Percentiles rank a stretch among this genome's conserved stretches.
These are phyloP conservation scores for Burhinus oedicnemus DNA, from an alignment of 2,113 vertebrate species.

Conservation along the genomic window DNA sequence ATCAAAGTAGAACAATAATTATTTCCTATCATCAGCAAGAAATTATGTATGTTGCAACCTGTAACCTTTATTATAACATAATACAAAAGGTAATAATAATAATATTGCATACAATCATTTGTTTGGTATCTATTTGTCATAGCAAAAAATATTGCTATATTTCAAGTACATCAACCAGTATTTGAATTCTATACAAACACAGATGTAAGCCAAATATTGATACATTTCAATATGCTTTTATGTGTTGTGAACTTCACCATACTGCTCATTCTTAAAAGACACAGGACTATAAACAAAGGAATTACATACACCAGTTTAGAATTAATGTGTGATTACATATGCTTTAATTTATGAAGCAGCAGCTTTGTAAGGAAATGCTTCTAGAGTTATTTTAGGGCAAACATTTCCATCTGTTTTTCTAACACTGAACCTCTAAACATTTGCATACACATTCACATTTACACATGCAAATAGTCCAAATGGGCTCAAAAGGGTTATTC, in stretches of 20 bases:
- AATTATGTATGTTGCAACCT: neutral
- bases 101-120: neutral
- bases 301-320: neutral
- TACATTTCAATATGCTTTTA: neutral
- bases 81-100: neutral
- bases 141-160: neutral
- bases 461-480: neutral
- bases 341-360: conserved; percentile 8
- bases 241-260: neutral
- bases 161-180: neutral
- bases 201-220: neutral
- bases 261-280: neutral
- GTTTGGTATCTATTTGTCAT: neutral
- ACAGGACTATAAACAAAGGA: neutral
- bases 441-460: neutral
- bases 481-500: neutral
- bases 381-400: neutral
- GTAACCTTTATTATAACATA: neutral
- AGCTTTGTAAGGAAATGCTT: conserved; percentile 1
- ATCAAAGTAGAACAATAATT: neutral
- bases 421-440: neutral
- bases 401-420: neutral
- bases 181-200: neutral
- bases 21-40: neutral
- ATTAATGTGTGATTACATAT: neutral